Conservation (phyloP, 1,140 invertebrate species). For the Acromyrmex charruanus region DNA sequence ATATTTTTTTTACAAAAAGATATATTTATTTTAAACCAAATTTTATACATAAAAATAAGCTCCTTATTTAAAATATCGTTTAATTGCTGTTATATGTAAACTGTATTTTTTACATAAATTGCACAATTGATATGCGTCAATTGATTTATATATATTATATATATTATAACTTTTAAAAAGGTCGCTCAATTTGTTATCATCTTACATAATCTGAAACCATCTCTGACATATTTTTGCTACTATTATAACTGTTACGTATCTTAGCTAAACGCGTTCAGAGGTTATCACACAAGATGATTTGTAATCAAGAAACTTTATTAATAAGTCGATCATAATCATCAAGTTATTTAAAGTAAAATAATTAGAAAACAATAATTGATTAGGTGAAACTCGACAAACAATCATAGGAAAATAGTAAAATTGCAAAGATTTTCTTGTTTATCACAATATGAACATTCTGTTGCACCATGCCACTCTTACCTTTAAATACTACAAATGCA, state of each 20-base stretch:
- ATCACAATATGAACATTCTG: neutral
- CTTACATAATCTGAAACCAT: neutral
- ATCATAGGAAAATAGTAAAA: neutral
- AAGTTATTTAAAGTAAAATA: neutral
- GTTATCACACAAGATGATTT: neutral
- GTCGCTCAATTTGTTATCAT: neutral
- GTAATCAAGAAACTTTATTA: neutral
- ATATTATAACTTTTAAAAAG: neutral
- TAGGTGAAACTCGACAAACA: neutral
- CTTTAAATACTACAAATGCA: slow-evolving; percentile 89
- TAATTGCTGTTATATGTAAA: neutral
- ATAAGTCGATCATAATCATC: neutral
- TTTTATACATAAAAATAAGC: no score
- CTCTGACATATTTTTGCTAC: neutral
- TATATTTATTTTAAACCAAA: no score
- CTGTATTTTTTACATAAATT: neutral
- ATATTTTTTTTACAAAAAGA: no score
- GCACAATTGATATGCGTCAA: neutral
- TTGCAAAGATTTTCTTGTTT: neutral
- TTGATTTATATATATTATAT: neutral
- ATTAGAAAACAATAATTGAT: neutral
- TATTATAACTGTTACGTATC: neutral
- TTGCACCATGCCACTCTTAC: neutral
- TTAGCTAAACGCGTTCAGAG: neutral
- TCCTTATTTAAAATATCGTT: no score